Base-by-base conservation (phyloP, 2,888 invertebrate genomes). In the Melitaea athalia region DNA sequence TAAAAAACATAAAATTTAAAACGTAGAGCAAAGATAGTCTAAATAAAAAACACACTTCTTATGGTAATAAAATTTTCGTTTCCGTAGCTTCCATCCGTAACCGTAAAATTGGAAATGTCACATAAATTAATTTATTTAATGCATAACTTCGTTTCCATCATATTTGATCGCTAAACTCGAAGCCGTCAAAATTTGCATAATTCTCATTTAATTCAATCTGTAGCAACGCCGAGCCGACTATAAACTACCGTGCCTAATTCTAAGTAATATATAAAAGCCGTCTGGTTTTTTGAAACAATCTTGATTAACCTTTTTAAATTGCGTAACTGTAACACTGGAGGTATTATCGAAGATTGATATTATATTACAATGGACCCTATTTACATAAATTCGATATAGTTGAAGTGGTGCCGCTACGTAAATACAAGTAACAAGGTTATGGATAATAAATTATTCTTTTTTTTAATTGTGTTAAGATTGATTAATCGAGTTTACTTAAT, bases 181-280 rank as follows among this genome's bases (percentile, higher is more conserved):
- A 71, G 72, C 69, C 75, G 75, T 77, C 72, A 68, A 71, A 70
- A 78, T 81, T 80, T 78, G 75, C 79, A 81, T 82, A 78, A 75
- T 75, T 75, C 71, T 74, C 66, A 77, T 77, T 76, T 75, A 72
- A 69, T 71, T 72, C 72, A 71, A 74, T 73, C 71, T 60, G 72
- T 61, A 68, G 33, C 59, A 62, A 52, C 64, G 63, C 67, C 45
- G 66, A 59, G 38, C n/a, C 15, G 57, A 38, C 62, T 24, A 68
- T 69, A 72, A 67, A 73, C 72, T 63, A 71, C 64, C 69, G 70
- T 68, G 67, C 67, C 71, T 72, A 70, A 76, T 75, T 72, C 73
- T 68, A 55, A 64, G 69, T 69, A 72, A 76, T 75, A 71, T 49
- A 67, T 59, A 70, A 70, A 31, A 60, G 49, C 60, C 59, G 70